phyloP scores from a whole-genome alignment of 2,888 invertebrate species.

The Chloromyia formosa region DNA sequence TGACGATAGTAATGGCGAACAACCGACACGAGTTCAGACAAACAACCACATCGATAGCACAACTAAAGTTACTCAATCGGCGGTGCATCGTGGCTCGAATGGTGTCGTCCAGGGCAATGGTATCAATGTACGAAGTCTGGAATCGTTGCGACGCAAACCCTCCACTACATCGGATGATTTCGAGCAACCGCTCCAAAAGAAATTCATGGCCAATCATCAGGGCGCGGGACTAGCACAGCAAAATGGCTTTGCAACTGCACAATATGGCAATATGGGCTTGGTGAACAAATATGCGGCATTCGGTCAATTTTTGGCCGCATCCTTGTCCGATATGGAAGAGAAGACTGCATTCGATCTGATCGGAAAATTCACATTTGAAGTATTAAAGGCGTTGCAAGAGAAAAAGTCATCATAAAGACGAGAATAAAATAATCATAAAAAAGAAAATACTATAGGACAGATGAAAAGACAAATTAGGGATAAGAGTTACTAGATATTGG shows the following conservation, averaged over 20 bases:
- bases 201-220: conserved; percentile 42
- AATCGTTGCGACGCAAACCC: conserved; percentile 43
- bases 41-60: conserved; percentile 2
- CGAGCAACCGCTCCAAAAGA: conserved; percentile 43
- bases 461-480: conserved; percentile 26
- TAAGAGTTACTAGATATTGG: background rate
- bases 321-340: conserved; percentile 59
- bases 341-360: conserved; percentile 58
- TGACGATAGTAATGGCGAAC: conserved; percentile 42
- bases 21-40: conserved; percentile 7
- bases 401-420: conserved; percentile 47
- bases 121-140: conserved; percentile 44
- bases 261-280: background rate
- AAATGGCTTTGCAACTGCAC: conserved; percentile 6
- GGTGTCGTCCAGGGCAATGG: conserved; percentile 7
- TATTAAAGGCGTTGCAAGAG: conserved; percentile 58
- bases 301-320: conserved; percentile 61
- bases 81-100: background rate
- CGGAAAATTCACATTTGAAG: conserved; percentile 61
- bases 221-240: background rate
- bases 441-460: background rate
- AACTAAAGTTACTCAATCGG: background rate
- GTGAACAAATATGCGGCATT: conserved; percentile 59
- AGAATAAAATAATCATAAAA: background rate
- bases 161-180: conserved; percentile 40